Percentiles rank a stretch among this genome's conserved stretches.
Conservation (phyloP, 2,797 vertebrate species). For the Sebastiscus tertius region DNA sequence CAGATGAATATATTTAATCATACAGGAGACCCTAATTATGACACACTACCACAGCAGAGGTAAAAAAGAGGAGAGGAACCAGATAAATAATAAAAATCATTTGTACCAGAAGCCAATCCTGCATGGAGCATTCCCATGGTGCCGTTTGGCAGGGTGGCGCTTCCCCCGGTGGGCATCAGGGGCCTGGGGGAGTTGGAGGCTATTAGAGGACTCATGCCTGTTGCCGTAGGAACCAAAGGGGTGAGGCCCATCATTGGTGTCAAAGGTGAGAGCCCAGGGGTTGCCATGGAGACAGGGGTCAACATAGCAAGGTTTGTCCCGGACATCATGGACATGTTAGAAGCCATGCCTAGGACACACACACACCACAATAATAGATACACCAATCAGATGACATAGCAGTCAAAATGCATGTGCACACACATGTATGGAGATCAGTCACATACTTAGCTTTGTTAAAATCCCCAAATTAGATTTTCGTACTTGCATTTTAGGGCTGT, state of each 20-base stretch:
- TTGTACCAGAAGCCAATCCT: constrained; percentile 58
- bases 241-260: constrained; percentile 78
- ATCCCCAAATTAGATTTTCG: neutral
- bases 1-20: neutral
- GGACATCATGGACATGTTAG: constrained; percentile 89
- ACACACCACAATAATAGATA: neutral
- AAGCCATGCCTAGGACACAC: constrained; percentile 87
- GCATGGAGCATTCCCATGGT: constrained; percentile 85
- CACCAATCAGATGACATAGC: neutral
- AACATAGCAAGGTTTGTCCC: constrained; percentile 79
- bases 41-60: neutral
- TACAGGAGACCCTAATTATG: neutral
- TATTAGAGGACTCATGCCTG: constrained; percentile 75
- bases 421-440: neutral
- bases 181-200: constrained; percentile 75
- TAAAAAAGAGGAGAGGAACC: neutral
- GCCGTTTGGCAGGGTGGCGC: constrained; percentile 89
- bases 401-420: neutral
- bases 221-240: constrained; percentile 60
- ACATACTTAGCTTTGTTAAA: neutral
- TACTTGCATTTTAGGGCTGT: neutral
- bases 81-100: neutral
- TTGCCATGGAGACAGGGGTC: constrained; percentile 80
- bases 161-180: constrained; percentile 88
- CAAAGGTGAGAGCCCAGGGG: constrained; percentile 80